phyloP scores from a whole-genome alignment of 2,888 invertebrate species.

The Doris montereyensis region DNA sequence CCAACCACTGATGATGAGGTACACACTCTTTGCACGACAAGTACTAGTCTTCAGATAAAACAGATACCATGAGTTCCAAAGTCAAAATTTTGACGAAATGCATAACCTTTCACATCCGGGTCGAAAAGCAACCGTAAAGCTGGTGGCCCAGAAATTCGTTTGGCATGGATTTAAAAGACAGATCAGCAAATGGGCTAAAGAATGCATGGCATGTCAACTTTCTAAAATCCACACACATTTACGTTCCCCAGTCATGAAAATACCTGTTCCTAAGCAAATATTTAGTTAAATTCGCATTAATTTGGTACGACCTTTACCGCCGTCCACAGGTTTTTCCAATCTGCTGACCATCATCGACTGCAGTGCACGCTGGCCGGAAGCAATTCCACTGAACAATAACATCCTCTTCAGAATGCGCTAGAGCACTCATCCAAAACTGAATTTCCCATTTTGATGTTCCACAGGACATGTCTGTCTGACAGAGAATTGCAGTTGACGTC shows the following conservation, averaged over 20 bases:
- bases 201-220: background rate
- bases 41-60: too few relatives aligned
- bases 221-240: background rate
- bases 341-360: slow-evolving; percentile 6
- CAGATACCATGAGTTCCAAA: too few relatives aligned
- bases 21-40: too few relatives aligned
- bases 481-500: too few relatives aligned
- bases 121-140: background rate
- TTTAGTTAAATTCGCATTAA: background rate
- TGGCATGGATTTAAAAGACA: background rate
- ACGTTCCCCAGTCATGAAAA: background rate
- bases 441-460: background rate
- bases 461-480: too few relatives aligned
- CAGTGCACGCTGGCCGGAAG: background rate
- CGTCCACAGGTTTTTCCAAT: background rate
- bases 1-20: too few relatives aligned
- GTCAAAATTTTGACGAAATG: background rate
- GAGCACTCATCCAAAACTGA: background rate
- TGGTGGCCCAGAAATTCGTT: background rate
- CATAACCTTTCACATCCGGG: slow-evolving; percentile 11
- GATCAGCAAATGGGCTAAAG: background rate
- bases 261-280: background rate
- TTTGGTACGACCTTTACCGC: background rate
- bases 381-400: background rate
- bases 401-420: background rate